Evolutionary conservation across 2,113 vertebrate genomes (phyloP), one percentile per base, ranked within the genome.

Genomic region (Vidua chalybeata): DNA sequence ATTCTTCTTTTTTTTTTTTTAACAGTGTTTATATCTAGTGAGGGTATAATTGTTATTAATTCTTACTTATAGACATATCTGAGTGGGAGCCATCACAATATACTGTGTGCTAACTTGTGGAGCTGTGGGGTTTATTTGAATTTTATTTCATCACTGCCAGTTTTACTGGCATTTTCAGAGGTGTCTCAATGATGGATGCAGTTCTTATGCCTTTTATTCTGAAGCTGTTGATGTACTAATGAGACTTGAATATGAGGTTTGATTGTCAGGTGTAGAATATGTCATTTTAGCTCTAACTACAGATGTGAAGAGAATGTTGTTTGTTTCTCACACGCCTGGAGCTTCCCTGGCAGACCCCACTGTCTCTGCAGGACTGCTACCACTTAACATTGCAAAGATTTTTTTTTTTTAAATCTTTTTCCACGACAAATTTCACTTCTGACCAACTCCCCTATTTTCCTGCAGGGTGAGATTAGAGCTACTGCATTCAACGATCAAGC

Each of bases 401-500:
- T 51, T 27, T 15, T 11, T 51, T 33, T 37, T 37, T 39, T 48
- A 39, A 15, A 67, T 77, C 81, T 58, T 73, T 69, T 67, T 58
- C 23, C 31, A 7, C 62, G 72, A 61, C 7, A 10, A 87, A 73
- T 87, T 75, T 72, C 63, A 41, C 17, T 87, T 82, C 87, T 97
- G 58, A 97, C 80, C 51, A 61, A 54, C 41, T 91, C 83, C 95
- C 33, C 8, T 72, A 4, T 94, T 85, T 94, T 89, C 55, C 94
- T 95, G 45, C 97, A 99, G 99, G 99, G 99, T 46, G 99, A 99
- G 96, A 99, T 99, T 89, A 98, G 99, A 97, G 98, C 99, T 64
- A 99, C 99, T 48, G 99, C 98, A 72, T 99, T 99, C 97, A 99
- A 99, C 84, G 98, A 99, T 80, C 99, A 99, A 96, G 99, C 98